A percentile compares a stretch with the other conserved stretches of the same genome.
phyloP scores from a whole-genome alignment of 2,797 vertebrate genomes.

The Liparis tanakae region DNA sequence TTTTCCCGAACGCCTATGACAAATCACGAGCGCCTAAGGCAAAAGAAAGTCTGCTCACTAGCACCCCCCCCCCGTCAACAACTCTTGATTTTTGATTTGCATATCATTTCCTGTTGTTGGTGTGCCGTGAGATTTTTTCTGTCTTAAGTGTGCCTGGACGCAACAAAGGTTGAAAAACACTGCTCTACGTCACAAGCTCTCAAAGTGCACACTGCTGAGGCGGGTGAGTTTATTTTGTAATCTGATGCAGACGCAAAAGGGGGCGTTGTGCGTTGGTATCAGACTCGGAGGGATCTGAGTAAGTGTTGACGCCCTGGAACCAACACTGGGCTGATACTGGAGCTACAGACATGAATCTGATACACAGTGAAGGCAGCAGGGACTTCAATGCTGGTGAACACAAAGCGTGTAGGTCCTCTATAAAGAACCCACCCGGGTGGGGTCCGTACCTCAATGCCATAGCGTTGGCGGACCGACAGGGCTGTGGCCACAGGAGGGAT shows the following conservation, averaged over 20 bases:
- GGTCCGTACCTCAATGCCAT: constrained; percentile 69
- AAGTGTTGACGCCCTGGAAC: background rate
- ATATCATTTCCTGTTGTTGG: no score
- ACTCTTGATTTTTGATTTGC: no score
- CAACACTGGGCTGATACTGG: background rate
- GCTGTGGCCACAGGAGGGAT: constrained; percentile 72
- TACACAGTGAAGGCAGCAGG: background rate
- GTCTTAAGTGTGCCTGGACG: no score
- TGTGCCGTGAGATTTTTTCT: no score
- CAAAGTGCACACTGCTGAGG: background rate
- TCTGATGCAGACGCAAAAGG: background rate
- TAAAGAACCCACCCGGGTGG: background rate
- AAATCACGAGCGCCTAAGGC: no score
- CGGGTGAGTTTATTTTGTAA: background rate
- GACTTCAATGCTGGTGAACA: constrained; percentile 6
- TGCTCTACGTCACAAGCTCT: background rate
- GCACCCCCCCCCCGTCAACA: no score
- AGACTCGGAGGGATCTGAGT: background rate
- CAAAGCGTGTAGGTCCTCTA: background rate
- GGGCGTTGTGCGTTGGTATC: background rate
- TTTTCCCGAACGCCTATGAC: no score
- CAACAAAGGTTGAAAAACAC: no score
- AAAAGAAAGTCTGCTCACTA: no score
- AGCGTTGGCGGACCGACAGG: constrained; percentile 64
- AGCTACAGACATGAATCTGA: background rate